Evolutionary conservation across 2,888 invertebrate species (phyloP).

Genomic region (Acholoe squamosa): DNA sequence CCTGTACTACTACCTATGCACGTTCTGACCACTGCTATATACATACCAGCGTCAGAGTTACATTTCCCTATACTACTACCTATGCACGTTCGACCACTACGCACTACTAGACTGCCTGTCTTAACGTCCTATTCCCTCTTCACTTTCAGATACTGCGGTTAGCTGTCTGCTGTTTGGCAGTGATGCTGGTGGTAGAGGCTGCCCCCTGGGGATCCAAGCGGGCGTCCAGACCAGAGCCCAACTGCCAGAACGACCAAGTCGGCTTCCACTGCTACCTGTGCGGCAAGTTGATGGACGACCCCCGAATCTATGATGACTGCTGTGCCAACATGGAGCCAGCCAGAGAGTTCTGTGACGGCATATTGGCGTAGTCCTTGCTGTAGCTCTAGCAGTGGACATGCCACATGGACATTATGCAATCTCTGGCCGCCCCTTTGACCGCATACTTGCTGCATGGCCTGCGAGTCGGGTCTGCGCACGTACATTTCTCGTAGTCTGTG

Average conservation of each 20-base stretch:
- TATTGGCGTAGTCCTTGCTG: neutral
- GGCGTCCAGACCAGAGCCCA: neutral
- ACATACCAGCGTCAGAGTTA: too few relatives aligned
- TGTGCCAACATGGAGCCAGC: neutral
- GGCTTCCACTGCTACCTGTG: conserved; percentile 45
- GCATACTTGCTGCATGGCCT: neutral
- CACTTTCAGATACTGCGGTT: conserved; percentile 24
- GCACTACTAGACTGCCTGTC: neutral
- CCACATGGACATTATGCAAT: conserved; percentile 32
- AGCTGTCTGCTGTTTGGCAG: conserved; percentile 28
- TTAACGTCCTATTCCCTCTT: neutral
- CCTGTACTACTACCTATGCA: too few relatives aligned
- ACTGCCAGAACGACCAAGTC: neutral
- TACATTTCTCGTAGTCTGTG: neutral
- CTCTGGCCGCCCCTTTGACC: neutral
- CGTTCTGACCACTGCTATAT: too few relatives aligned
- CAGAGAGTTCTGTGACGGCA: neutral
- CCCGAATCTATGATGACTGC: conserved; percentile 44
- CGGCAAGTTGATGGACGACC: conserved; percentile 26
- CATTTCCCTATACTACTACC: too few relatives aligned
- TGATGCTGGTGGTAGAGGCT: conserved; percentile 42
- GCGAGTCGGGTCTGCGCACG: neutral
- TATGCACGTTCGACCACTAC: too few relatives aligned
- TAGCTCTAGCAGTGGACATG: neutral
- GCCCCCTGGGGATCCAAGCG: neutral